A percentile compares a stretch with the other conserved stretches of the same genome.
phyloP scores from a whole-genome alignment of 2,113 vertebrate species.

The Loxodonta africana region DNA sequence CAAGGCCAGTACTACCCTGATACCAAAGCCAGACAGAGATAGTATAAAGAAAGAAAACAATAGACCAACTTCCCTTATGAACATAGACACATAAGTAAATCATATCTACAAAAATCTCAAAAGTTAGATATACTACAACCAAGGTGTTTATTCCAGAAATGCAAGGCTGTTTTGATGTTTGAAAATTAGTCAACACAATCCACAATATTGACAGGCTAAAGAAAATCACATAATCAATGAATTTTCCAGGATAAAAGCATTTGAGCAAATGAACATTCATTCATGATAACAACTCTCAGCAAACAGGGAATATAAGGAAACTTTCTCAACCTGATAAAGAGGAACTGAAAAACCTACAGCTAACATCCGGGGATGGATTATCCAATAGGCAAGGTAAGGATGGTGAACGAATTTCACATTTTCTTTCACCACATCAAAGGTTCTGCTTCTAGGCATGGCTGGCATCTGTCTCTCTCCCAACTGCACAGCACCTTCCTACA shows the following conservation, averaged over 20 bases:
- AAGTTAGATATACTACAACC: background rate
- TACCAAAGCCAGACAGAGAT: background rate
- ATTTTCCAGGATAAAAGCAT: background rate
- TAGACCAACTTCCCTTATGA: background rate
- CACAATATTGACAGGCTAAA: background rate
- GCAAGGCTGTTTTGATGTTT: background rate
- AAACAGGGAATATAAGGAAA: background rate
- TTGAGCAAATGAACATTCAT: background rate
- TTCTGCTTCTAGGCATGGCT: no score
- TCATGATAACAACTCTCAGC: background rate
- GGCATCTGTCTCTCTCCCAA: no score
- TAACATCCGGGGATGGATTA: background rate
- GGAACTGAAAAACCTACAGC: background rate
- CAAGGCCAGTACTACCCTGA: background rate
- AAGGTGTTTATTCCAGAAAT: background rate
- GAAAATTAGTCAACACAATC: background rate
- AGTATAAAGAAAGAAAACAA: background rate
- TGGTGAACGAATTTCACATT: no score
- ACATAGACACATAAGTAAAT: background rate
- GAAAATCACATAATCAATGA: background rate
- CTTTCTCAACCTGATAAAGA: background rate
- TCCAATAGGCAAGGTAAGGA: no score
- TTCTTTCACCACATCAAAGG: no score
- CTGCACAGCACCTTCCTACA: no score
- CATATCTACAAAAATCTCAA: background rate